Evolutionary conservation across 1,140 invertebrate species (phyloP).

Genomic region (Epicauta chinensis): DNA sequence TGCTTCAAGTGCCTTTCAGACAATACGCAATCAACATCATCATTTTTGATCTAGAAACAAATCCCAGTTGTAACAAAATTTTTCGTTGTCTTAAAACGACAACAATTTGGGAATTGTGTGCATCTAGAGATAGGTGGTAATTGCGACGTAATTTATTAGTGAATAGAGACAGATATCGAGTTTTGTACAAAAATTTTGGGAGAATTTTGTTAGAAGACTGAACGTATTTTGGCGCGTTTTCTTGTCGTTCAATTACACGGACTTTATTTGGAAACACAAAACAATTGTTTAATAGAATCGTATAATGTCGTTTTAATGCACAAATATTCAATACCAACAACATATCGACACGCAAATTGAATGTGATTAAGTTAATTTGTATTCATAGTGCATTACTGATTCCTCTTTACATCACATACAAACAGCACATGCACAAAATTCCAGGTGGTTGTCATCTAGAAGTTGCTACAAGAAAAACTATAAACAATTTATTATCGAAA

Average conservation of each 20-base stretch:
- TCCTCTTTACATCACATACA: constrained; percentile 1
- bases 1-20: constrained; percentile 6
- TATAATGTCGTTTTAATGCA: constrained; percentile 23
- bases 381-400: constrained; percentile 19
- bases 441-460: not conserved
- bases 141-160: not conserved
- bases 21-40: constrained; percentile 1
- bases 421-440: not conserved
- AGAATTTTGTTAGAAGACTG: no score
- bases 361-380: constrained; percentile 28
- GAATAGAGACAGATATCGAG: no score
- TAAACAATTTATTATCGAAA: no score
- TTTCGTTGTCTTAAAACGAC: no score
- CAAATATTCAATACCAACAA: constrained; percentile 22
- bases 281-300: constrained; percentile 18
- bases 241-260: no score
- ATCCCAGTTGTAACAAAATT: no score
- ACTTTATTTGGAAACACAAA: no score
- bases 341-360: constrained; percentile 25
- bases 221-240: no score
- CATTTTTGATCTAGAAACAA: no score
- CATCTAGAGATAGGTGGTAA: not conserved
- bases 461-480: no score
- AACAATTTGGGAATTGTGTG: not conserved
- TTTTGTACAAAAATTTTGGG: no score